These are phyloP conservation scores for Xylophagus ater DNA, from an alignment of 2,888 invertebrate genomes.

Conservation along the genomic window DNA sequence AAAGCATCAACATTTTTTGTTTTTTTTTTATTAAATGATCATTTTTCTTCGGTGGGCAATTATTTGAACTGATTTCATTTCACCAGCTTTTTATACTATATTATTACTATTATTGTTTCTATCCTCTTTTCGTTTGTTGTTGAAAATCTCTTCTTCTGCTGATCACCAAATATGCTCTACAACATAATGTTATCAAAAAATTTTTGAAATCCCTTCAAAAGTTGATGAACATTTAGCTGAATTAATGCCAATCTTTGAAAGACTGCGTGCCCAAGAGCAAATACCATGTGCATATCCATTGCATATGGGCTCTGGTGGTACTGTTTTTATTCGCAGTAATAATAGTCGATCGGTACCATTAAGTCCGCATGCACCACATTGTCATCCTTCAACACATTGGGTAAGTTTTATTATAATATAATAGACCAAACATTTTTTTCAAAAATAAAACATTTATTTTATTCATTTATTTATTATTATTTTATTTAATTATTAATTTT, in stretches of 20 bases:
- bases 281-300: slow-evolving; percentile 84
- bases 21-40: too few relatives aligned
- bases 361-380: slow-evolving; percentile 51
- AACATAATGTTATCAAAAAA: too few relatives aligned
- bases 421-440: too few relatives aligned
- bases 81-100: too few relatives aligned
- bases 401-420: too few relatives aligned
- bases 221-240: slow-evolving; percentile 92
- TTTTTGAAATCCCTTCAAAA: slow-evolving; percentile 37
- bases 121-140: too few relatives aligned
- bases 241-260: slow-evolving; percentile 92
- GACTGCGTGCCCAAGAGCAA: slow-evolving; percentile 81
- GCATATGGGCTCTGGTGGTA: slow-evolving; percentile 63
- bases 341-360: slow-evolving; percentile 52
- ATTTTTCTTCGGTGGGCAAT: too few relatives aligned
- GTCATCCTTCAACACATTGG: slow-evolving; percentile 58
- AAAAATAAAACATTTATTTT: neutral
- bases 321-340: slow-evolving; percentile 49
- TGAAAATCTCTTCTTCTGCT: slow-evolving; percentile 1
- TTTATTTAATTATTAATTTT: neutral
- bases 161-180: too few relatives aligned
- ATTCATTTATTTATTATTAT: slow-evolving; percentile 3
- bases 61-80: too few relatives aligned
- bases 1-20: too few relatives aligned
- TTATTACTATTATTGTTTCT: too few relatives aligned